Evolutionary conservation across 2,797 vertebrate species (phyloP).

Genomic region (Brachyrhaphis roseni): DNA sequence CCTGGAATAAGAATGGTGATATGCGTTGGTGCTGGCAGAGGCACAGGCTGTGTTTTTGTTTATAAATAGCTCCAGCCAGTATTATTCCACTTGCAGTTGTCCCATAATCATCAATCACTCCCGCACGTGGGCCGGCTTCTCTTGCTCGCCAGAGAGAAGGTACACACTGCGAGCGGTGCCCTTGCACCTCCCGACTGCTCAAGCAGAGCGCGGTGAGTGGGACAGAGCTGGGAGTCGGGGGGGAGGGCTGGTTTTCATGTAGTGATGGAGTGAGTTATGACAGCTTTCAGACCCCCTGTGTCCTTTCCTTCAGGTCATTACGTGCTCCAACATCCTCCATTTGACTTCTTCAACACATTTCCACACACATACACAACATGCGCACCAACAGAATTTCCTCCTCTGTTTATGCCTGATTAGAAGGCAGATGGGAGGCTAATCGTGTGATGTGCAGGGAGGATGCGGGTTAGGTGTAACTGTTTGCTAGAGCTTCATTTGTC

Average conservation of each 20-base stretch:
- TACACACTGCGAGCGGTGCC: conserved; percentile 59
- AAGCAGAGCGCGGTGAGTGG: conserved; percentile 52
- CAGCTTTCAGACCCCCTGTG: conserved; percentile 37
- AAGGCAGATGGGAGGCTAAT: conserved; percentile 53
- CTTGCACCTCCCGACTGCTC: conserved; percentile 69
- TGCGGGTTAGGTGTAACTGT: conserved; percentile 52
- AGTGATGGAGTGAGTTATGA: conserved; percentile 62
- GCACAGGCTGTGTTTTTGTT: conserved; percentile 77
- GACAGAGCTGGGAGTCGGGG: conserved; percentile 43
- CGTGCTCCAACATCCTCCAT: conserved; percentile 42
- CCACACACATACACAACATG: neutral
- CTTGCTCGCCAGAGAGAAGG: conserved; percentile 64
- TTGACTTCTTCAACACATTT: conserved; percentile 36
- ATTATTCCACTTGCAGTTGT: conserved; percentile 80
- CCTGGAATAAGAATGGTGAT: conserved; percentile 73
- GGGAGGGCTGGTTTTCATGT: conserved; percentile 10
- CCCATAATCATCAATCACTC: conserved; percentile 84
- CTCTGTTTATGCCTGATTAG: conserved; percentile 33
- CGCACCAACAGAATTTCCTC: neutral
- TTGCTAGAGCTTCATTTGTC: conserved; percentile 60
- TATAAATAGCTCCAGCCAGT: conserved; percentile 83
- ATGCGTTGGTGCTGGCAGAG: conserved; percentile 68
- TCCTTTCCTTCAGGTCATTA: conserved; percentile 48
- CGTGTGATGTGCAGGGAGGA: conserved; percentile 37
- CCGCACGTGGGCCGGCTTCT: conserved; percentile 46